phyloP scores from a whole-genome alignment of 2,113 vertebrate genomes.

The Brachyhypopomus gauderio region DNA sequence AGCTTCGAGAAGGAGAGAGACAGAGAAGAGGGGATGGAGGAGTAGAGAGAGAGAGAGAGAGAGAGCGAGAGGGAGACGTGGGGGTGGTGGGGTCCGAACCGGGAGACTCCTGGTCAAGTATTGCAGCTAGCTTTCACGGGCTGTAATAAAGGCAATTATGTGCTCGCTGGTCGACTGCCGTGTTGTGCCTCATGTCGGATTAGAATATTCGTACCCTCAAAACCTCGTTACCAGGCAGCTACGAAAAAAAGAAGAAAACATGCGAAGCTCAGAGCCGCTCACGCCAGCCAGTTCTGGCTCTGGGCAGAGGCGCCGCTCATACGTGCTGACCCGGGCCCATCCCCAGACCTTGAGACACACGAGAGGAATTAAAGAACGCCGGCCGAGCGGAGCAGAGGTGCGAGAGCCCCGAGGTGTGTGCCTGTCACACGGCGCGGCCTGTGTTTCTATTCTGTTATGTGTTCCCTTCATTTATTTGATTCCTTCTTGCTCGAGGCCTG shows the following conservation, averaged over 20 bases:
- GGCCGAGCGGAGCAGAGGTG: constrained; percentile 1
- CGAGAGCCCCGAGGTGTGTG: constrained; percentile 34
- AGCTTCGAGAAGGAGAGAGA: constrained; percentile 50
- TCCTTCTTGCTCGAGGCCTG: background rate
- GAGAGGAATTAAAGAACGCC: constrained; percentile 50
- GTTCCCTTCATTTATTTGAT: constrained; percentile 29
- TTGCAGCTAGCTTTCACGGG: constrained; percentile 81
- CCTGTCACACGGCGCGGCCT: background rate
- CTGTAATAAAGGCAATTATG: constrained; percentile 81
- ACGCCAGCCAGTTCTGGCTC: constrained; percentile 55
- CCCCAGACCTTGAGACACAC: constrained; percentile 21
- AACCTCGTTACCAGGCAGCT: constrained; percentile 75
- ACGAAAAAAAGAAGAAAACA: background rate
- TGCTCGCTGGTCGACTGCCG: constrained; percentile 73
- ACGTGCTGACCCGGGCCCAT: constrained; percentile 61
- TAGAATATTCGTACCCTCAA: constrained; percentile 77
- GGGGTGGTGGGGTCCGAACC: background rate
- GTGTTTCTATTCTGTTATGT: constrained; percentile 16
- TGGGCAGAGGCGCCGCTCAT: constrained; percentile 66
- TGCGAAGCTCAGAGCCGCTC: constrained; percentile 58
- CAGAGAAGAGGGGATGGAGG: constrained; percentile 11
- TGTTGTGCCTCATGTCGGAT: constrained; percentile 79
- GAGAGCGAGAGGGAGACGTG: background rate
- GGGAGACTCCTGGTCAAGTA: constrained; percentile 68
- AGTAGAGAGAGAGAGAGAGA: constrained; percentile 40